Percentiles rank a stretch among this genome's conserved stretches.
Evolutionary conservation across 2,888 invertebrate species (phyloP).

Genomic region (Merodon equestris): DNA sequence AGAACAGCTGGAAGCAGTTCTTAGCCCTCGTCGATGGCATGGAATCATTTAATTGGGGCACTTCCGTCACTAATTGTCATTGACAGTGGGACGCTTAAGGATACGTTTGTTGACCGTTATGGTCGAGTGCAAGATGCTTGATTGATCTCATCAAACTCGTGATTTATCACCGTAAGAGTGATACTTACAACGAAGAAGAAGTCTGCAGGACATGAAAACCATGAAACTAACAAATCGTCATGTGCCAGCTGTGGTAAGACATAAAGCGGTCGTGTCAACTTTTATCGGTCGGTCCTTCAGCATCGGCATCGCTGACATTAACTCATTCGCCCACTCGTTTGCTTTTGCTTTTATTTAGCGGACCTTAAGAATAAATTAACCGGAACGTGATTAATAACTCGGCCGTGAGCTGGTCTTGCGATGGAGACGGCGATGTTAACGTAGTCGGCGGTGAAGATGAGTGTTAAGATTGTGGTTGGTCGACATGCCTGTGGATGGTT

Average conservation of each 20-base stretch:
- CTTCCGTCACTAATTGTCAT: slow-evolving; percentile 36
- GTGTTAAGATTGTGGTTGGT: slow-evolving; percentile 13
- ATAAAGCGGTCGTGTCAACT: slow-evolving; percentile 64
- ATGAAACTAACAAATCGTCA: slow-evolving; percentile 53
- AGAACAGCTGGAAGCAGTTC: not conserved
- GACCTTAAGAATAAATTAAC: slow-evolving; percentile 57
- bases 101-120: not conserved
- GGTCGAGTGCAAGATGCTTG: slow-evolving; percentile 10
- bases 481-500: not conserved
- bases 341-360: slow-evolving; percentile 35
- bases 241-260: slow-evolving; percentile 64
- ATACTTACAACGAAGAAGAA: not conserved
- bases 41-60: slow-evolving; percentile 48
- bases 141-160: slow-evolving; percentile 14
- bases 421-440: slow-evolving; percentile 9
- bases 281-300: slow-evolving; percentile 23
- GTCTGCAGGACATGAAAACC: slow-evolving; percentile 41
- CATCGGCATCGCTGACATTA: not conserved
- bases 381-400: slow-evolving; percentile 59
- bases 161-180: slow-evolving; percentile 34
- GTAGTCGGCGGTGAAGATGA: slow-evolving; percentile 12
- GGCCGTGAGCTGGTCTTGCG: not conserved
- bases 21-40: not conserved
- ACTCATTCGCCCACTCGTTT: slow-evolving; percentile 15
- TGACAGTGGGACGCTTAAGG: not conserved